Evolutionary conservation across 1,140 invertebrate species (phyloP).

Genomic region (Oedothorax gibbosus): DNA sequence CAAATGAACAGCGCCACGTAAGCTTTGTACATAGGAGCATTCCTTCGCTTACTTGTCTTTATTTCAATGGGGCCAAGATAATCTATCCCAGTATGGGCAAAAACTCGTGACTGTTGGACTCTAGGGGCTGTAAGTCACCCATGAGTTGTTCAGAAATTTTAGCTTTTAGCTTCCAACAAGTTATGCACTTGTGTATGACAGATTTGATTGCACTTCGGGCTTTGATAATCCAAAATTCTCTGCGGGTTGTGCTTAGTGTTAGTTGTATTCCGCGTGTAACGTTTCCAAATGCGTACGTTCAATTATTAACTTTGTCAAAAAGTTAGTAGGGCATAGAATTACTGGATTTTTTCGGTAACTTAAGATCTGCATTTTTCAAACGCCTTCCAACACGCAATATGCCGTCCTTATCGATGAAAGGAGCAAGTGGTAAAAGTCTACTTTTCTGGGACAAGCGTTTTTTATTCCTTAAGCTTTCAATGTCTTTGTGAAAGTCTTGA

Average conservation of each 20-base stretch:
- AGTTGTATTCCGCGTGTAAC: too few relatives aligned
- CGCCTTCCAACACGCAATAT: background rate
- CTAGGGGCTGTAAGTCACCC: constrained; percentile 1
- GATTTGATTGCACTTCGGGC: background rate
- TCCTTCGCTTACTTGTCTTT: background rate
- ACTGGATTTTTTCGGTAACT: background rate
- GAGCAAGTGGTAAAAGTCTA: background rate
- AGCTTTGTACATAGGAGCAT: background rate
- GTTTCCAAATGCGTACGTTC: background rate
- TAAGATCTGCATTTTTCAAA: background rate
- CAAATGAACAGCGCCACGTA: too few relatives aligned
- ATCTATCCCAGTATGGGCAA: background rate
- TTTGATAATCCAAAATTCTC: background rate
- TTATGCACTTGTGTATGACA: background rate
- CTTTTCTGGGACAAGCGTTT: background rate
- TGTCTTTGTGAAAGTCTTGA: background rate
- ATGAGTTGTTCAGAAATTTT: background rate
- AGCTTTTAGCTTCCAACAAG: background rate
- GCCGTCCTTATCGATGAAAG: background rate
- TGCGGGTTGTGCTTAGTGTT: background rate
- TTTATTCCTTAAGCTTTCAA: background rate
- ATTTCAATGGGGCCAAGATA: background rate
- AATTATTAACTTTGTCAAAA: background rate
- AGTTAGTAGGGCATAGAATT: background rate
- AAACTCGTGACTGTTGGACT: background rate